These are phyloP conservation scores for Vanacampus margaritifer DNA, from an alignment of 2,113 vertebrate genomes.

Conservation along the genomic window DNA sequence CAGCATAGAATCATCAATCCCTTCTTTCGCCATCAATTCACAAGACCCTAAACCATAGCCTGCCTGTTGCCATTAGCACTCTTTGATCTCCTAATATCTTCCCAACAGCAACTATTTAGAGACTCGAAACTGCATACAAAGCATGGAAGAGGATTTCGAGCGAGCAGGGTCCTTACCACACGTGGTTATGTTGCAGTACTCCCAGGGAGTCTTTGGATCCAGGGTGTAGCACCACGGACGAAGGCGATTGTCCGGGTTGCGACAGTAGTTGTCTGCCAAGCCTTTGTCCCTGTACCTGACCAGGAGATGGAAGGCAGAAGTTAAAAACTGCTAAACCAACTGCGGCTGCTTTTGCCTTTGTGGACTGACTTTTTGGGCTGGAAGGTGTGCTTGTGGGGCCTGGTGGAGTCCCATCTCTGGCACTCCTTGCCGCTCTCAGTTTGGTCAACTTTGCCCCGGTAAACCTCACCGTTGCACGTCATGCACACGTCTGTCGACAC, in stretches of 20 bases:
- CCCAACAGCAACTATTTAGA: background rate
- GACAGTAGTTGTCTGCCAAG: slow-evolving; percentile 97
- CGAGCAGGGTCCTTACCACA: slow-evolving; percentile 80
- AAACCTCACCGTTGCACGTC: slow-evolving; percentile 89
- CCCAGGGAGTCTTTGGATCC: slow-evolving; percentile 90
- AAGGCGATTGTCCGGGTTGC: slow-evolving; percentile 89
- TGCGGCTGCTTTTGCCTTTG: slow-evolving; percentile 9
- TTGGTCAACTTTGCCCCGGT: slow-evolving; percentile 89
- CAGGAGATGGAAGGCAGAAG: slow-evolving; percentile 5
- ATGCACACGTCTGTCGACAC: slow-evolving; percentile 84
- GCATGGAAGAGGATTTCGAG: background rate
- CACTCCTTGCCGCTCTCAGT: slow-evolving; percentile 89
- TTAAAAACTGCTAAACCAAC: background rate
- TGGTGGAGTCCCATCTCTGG: slow-evolving; percentile 90
- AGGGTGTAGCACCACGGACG: slow-evolving; percentile 96
- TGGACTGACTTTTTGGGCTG: slow-evolving; percentile 86
- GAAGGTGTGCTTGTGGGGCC: slow-evolving; percentile 86
- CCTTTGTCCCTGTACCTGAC: slow-evolving; percentile 89
- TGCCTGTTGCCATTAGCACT: background rate
- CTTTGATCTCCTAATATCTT: background rate
- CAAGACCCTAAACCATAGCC: slow-evolving; percentile 16
- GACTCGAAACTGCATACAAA: background rate
- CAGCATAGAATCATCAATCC: slow-evolving; percentile 27
- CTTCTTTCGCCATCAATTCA: slow-evolving; percentile 8
- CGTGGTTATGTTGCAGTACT: slow-evolving; percentile 92